phyloP scores from a whole-genome alignment of 2,113 vertebrate genomes.

The Pelmatolapia mariae region DNA sequence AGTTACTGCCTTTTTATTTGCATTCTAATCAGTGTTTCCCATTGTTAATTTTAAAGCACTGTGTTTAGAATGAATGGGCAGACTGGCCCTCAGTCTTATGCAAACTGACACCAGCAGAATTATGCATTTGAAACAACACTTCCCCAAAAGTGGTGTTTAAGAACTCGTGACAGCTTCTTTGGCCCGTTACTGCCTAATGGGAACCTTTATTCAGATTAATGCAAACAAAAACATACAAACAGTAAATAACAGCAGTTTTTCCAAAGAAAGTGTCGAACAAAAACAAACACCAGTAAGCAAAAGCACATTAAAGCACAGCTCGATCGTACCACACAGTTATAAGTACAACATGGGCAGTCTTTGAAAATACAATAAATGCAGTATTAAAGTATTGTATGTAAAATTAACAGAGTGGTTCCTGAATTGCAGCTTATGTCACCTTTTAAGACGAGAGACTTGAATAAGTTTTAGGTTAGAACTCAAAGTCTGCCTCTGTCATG shows the following conservation, averaged over 20 bases:
- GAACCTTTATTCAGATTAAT: slow-evolving; percentile 55
- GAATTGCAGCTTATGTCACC: background rate
- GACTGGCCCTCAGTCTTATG: background rate
- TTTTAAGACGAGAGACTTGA: background rate
- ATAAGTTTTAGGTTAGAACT: slow-evolving; percentile 58
- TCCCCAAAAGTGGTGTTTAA: background rate
- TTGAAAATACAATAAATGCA: background rate
- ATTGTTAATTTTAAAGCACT: background rate
- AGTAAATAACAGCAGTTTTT: background rate
- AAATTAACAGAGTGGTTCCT: background rate
- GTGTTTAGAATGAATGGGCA: background rate
- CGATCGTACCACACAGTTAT: background rate
- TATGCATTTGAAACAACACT: background rate
- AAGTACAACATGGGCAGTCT: background rate
- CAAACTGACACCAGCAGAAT: background rate
- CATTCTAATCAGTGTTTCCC: rapidly evolving
- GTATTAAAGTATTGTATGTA: background rate
- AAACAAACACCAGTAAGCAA: background rate
- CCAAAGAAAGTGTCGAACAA: slow-evolving; percentile 12
- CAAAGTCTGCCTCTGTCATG: slow-evolving; percentile 70
- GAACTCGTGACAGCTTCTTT: background rate
- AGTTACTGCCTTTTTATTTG: background rate
- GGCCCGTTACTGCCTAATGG: background rate
- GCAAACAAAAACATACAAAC: slow-evolving; percentile 6
- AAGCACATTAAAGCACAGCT: background rate